Conservation (phyloP, 2,113 vertebrate species). For the Tragulus kanchil region DNA sequence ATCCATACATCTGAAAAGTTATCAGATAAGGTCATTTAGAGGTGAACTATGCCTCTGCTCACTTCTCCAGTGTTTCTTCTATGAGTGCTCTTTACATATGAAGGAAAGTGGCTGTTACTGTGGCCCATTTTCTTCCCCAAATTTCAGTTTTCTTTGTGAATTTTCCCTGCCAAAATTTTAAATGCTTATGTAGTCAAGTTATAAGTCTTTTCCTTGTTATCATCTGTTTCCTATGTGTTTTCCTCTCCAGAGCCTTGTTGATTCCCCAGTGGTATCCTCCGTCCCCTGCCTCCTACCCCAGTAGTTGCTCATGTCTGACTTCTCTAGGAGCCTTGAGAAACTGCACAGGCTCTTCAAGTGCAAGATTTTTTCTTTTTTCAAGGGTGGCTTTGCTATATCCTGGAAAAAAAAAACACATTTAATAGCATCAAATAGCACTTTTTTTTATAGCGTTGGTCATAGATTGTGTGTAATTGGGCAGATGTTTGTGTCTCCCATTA, state of each 20-base stretch:
- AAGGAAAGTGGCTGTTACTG: background rate
- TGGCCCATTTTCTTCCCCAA: background rate
- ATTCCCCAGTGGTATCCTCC: background rate
- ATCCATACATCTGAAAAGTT: slow-evolving; percentile 1
- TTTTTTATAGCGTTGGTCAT: background rate
- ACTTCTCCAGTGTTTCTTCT: slow-evolving; percentile 12
- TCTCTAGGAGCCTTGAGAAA: background rate
- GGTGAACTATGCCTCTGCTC: background rate
- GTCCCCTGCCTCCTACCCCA: background rate
- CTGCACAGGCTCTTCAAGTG: background rate
- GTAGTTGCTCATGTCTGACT: background rate
- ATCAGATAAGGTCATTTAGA: slow-evolving; percentile 49
- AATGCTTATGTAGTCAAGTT: background rate
- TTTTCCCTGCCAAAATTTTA: background rate
- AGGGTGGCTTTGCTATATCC: background rate
- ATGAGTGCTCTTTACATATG: slow-evolving; percentile 18
- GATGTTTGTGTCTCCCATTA: background rate
- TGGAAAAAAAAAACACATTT: background rate
- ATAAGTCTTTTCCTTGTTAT: background rate
- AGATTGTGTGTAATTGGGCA: background rate
- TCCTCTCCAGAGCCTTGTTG: background rate
- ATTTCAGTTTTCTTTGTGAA: background rate
- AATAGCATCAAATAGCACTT: background rate
- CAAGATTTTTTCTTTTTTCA: slow-evolving; percentile 39
- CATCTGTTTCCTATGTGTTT: background rate